phyloP scores from a whole-genome alignment of 2,797 vertebrate genomes.

The Pangasius larnaudii region DNA sequence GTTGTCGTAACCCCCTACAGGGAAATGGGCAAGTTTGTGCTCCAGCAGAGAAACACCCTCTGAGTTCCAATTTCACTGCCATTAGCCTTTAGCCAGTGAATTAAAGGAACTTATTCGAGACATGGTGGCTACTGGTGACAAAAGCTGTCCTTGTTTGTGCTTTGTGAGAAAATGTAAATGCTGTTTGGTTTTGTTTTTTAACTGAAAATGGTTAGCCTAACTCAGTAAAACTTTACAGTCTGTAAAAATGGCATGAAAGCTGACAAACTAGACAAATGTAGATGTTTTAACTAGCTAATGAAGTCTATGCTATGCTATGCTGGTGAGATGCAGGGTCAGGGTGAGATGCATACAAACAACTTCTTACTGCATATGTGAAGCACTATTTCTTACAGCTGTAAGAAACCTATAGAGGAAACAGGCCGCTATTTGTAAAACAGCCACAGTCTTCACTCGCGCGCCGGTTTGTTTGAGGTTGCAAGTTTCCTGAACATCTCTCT shows the following conservation, averaged over 20 bases:
- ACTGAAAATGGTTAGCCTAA: background rate
- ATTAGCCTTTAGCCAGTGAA: background rate
- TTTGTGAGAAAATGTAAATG: background rate
- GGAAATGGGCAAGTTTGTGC: constrained; percentile 59
- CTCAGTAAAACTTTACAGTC: background rate
- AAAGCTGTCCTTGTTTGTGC: background rate
- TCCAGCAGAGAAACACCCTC: constrained; percentile 20
- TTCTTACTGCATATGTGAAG: background rate
- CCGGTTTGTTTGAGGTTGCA: constrained; percentile 8
- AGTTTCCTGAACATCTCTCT: background rate
- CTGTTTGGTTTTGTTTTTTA: background rate
- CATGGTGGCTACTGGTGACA: background rate
- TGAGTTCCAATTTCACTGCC: constrained; percentile 23
- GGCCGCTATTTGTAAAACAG: background rate
- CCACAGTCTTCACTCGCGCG: background rate
- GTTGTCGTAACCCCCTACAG: constrained; percentile 61
- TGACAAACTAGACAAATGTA: background rate
- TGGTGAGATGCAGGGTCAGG: background rate
- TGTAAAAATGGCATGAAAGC: background rate
- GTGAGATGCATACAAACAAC: background rate
- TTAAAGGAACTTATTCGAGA: constrained; percentile 10
- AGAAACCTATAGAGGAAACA: background rate
- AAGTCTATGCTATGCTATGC: background rate
- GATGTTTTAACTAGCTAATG: background rate
- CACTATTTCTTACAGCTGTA: background rate